phyloP scores from a whole-genome alignment of 2,113 vertebrate genomes.

The Girardinichthys multiradiatus region DNA sequence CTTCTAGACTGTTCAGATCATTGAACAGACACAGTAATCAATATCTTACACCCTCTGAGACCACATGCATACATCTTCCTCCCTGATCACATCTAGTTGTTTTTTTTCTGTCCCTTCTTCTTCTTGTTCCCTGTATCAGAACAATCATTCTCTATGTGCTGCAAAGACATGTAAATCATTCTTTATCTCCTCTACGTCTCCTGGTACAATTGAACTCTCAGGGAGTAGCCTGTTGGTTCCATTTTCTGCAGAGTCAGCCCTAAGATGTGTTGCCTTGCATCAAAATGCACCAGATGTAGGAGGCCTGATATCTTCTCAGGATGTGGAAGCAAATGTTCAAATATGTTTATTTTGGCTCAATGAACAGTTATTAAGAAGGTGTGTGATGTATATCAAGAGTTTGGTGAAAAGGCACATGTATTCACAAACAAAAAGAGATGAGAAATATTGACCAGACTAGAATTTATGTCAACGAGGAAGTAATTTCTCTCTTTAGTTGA shows the following conservation, averaged over 20 bases:
- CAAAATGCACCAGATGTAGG: constrained; percentile 3
- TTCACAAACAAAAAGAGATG: neutral
- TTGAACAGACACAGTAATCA: neutral
- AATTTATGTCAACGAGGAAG: neutral
- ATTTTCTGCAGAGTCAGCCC: constrained; percentile 16
- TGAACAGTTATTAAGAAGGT: too few species aligned
- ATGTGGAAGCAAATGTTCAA: neutral
- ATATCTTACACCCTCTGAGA: constrained; percentile 5
- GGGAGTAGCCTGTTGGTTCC: neutral
- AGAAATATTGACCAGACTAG: neutral
- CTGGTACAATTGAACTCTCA: neutral
- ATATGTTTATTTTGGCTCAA: neutral
- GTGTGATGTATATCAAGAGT: too few species aligned
- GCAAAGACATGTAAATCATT: constrained; percentile 30
- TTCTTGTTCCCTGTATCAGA: constrained; percentile 8
- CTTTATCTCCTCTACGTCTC: constrained; percentile 11
- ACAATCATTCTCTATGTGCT: constrained; percentile 8
- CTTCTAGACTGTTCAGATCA: constrained; percentile 2
- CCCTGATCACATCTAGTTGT: constrained; percentile 7
- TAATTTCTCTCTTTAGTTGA: neutral
- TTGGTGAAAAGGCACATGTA: too few species aligned
- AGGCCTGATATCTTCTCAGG: neutral
- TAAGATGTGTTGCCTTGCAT: neutral
- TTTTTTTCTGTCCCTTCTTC: neutral
- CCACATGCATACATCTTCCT: constrained; percentile 12